Evolutionary conservation across 2,113 vertebrate species (phyloP), one percentile per base, ranked within the genome.

Genomic region (Syrrhaptes paradoxus): DNA sequence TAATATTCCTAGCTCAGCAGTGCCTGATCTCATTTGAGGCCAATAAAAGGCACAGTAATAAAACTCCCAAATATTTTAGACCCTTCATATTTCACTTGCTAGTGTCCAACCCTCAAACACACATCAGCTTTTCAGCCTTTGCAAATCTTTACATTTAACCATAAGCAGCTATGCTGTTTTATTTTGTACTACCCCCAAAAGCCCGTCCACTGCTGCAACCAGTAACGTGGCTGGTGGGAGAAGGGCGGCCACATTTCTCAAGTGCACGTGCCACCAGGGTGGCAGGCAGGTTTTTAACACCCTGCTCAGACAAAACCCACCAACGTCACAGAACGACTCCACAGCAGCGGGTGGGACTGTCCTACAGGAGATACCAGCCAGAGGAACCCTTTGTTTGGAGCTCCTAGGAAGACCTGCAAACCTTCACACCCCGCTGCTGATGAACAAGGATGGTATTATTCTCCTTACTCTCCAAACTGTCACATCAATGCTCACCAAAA

Each of bases 181-280:
- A 25, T 68, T 67, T 26, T 7, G 10, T 38, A 12, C 43, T 59
- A 5, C 17, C 21, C 52, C 62, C 43, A 62, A 71, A 58, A 54
- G 14, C 14, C 49, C 4, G 3, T 11, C 28, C 57, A 14, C 51
- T 71, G 79, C 66, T 63, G 48, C 3, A 3, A 71, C 18, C 48
- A 11, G 29, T 17, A 38, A n/a, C 0, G 0, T 10, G 72, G 65
- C 49, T 12, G n/a, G 14, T 28, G 41, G 48, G 22, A 87, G 22
- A n/a, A 71, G 24, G 20, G 9, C 1, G 3, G 65, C 38, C 72
- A 52, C 19, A 9, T 22, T 76, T 46, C 38, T 46, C 41, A 17
- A 19, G 15, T 1, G 12, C 41, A 32, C 0, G 0, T 46, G 11
- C 49, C 45, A 16, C 7, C 43, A 55, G 45, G 48, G 9, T 4